Conservation (phyloP, 2,797 vertebrate species). For the Halcyon leucocephala region DNA sequence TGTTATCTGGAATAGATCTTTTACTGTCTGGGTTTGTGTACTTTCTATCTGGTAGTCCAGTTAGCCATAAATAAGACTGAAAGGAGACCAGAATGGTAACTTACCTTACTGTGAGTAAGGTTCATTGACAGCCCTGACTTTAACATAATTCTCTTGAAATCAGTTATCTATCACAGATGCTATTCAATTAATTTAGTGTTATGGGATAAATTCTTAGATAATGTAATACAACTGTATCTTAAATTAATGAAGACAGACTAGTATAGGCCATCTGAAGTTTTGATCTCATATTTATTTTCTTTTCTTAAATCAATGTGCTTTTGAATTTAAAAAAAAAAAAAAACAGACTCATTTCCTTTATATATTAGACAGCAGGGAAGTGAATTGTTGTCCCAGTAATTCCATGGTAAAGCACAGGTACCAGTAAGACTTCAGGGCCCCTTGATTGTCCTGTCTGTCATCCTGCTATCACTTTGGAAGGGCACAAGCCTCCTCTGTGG, state of each 20-base stretch:
- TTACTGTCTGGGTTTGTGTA: constrained; percentile 27
- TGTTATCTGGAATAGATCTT: constrained; percentile 55
- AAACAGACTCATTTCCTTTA: background rate
- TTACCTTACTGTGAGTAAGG: constrained; percentile 24
- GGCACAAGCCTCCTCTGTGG: background rate
- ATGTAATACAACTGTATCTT: background rate
- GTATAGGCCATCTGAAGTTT: background rate
- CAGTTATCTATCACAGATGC: background rate
- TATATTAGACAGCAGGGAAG: background rate
- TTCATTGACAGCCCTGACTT: constrained; percentile 20
- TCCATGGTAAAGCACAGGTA: background rate
- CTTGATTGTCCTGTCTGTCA: background rate
- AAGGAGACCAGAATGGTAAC: constrained; percentile 30
- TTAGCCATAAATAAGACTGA: constrained; percentile 57
- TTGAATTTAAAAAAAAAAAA: background rate
- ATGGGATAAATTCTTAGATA: background rate
- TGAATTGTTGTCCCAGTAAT: background rate
- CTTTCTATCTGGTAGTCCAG: constrained; percentile 28
- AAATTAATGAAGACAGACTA: background rate
- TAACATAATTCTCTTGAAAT: constrained; percentile 13
- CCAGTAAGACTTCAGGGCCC: background rate
- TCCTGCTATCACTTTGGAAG: background rate
- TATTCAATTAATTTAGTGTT: background rate
- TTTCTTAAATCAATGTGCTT: background rate
- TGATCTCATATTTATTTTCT: background rate